Percentiles rank a stretch among this genome's conserved stretches.
Evolutionary conservation across 2,113 vertebrate species (phyloP).

Genomic region (Barbus barbus): DNA sequence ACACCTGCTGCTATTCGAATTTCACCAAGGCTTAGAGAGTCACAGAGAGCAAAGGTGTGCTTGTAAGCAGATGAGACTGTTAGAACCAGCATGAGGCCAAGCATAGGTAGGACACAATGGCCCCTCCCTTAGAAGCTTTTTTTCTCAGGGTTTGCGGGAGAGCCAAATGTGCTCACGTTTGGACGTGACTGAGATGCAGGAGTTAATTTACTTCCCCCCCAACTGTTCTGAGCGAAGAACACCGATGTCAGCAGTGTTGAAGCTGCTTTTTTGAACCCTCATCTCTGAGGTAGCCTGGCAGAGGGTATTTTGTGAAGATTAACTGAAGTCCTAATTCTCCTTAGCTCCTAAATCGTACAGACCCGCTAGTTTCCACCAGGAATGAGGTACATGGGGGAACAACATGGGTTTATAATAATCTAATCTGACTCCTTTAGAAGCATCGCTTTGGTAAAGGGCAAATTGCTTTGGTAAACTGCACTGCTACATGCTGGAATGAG

Average conservation of each 20-base stretch:
- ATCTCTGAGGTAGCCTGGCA: background rate
- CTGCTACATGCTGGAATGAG: background rate
- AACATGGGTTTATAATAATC: background rate
- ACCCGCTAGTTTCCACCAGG: background rate
- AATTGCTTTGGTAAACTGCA: background rate
- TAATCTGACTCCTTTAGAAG: background rate
- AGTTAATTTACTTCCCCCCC: constrained; percentile 19
- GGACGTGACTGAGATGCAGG: constrained; percentile 26
- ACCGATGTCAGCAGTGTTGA: constrained; percentile 40
- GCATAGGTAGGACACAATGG: background rate
- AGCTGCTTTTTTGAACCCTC: constrained; percentile 28
- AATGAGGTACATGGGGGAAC: constrained; percentile 11
- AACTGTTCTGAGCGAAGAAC: constrained; percentile 14
- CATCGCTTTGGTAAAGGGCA: background rate
- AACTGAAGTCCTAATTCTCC: background rate
- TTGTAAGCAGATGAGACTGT: constrained; percentile 49
- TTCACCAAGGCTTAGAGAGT: constrained; percentile 22
- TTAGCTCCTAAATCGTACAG: constrained; percentile 2
- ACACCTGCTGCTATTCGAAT: constrained; percentile 50
- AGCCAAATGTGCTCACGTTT: constrained; percentile 11
- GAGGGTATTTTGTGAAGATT: constrained; percentile 38
- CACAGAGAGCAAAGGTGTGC: constrained; percentile 35
- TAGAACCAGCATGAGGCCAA: constrained; percentile 39
- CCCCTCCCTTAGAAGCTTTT: constrained; percentile 4
- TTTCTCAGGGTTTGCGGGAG: constrained; percentile 23